Evolutionary conservation across 2,797 vertebrate genomes (phyloP).

Genomic region (Takifugu rubripes): DNA sequence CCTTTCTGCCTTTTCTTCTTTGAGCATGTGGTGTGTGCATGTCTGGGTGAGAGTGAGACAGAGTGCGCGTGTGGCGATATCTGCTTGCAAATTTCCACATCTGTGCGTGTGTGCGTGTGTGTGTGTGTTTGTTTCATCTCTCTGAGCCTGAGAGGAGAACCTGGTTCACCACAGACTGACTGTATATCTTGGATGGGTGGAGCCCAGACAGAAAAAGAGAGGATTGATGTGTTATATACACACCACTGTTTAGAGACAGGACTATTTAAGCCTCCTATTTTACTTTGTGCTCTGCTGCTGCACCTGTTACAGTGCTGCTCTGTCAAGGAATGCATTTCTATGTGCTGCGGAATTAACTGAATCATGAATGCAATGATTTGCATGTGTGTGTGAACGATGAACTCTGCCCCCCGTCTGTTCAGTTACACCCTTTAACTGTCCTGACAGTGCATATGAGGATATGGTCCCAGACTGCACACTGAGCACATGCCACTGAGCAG

Average conservation of each 20-base stretch:
- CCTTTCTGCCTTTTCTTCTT: constrained; percentile 15
- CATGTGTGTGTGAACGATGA: too few species aligned
- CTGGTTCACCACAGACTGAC: constrained; percentile 5
- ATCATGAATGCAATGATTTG: too few species aligned
- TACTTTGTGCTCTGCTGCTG: neutral
- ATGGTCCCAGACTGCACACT: too few species aligned
- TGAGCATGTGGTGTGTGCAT: neutral
- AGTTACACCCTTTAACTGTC: too few species aligned
- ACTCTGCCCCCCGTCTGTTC: too few species aligned
- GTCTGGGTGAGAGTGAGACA: neutral
- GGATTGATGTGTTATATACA: constrained; percentile 4
- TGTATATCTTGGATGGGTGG: constrained; percentile 30
- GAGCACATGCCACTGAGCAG: too few species aligned
- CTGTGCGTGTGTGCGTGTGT: constrained; percentile 2
- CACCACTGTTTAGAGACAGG: neutral
- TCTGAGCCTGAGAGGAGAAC: constrained; percentile 14
- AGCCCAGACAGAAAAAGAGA: neutral
- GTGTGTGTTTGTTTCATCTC: constrained; percentile 19
- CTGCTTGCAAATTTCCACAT: neutral
- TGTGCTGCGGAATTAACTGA: too few species aligned
- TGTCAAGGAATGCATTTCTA: neutral
- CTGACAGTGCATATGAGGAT: too few species aligned
- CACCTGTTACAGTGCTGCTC: neutral
- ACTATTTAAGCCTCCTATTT: neutral
- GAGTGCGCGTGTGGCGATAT: neutral